phyloP scores from a whole-genome alignment of 2,797 vertebrate species.

The Myripristis murdjan region DNA sequence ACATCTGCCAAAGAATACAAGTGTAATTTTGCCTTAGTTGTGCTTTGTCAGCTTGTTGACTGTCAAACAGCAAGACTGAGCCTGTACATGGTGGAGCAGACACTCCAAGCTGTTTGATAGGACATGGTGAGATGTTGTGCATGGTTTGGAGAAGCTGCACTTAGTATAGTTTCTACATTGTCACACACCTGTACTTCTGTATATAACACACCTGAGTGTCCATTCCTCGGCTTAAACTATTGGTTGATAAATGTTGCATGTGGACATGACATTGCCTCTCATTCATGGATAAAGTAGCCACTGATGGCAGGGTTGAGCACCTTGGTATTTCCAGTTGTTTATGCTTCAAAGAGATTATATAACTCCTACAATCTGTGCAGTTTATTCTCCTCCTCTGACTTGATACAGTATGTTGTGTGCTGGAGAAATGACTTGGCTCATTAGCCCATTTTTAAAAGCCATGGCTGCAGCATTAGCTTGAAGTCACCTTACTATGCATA shows the following conservation, averaged over 20 bases:
- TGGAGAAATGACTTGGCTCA: no score
- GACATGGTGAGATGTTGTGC: no score
- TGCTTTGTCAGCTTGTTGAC: no score
- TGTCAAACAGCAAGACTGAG: no score
- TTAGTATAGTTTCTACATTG: background rate
- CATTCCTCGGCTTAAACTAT: background rate
- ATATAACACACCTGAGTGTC: background rate
- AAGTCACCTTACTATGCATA: background rate
- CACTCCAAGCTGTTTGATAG: no score
- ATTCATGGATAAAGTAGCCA: background rate
- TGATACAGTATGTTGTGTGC: background rate
- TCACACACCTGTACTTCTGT: background rate
- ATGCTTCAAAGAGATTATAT: background rate
- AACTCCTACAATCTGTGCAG: constrained; percentile 3
- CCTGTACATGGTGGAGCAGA: no score
- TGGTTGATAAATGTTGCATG: background rate
- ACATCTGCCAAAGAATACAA: no score
- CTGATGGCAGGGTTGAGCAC: background rate
- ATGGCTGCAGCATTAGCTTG: constrained; percentile 4
- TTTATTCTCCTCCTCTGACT: constrained; percentile 7
- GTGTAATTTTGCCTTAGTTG: no score
- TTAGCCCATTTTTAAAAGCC: background rate
- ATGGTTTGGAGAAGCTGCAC: background rate
- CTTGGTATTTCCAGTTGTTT: background rate
- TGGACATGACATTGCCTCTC: no score